phyloP scores from a whole-genome alignment of 2,113 vertebrate species.

The Chloroceryle aenea region DNA sequence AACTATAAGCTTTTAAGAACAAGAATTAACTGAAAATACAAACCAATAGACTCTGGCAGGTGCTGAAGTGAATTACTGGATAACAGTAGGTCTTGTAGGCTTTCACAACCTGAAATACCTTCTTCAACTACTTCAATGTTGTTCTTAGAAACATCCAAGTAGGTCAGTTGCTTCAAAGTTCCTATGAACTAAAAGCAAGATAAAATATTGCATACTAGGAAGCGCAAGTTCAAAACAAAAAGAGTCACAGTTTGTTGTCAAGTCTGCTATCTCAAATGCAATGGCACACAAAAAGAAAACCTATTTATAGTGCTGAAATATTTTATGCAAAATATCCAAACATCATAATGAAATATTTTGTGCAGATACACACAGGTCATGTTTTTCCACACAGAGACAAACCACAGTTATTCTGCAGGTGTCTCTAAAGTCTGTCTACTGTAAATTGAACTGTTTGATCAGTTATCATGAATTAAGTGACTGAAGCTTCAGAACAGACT shows the following conservation, averaged over 20 bases:
- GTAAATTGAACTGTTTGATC: rapidly evolving
- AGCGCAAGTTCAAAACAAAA: neutral
- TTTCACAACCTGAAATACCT: conserved; percentile 94
- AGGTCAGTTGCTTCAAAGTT: conserved; percentile 90
- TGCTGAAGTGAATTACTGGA: conserved; percentile 96
- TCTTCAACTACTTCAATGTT: conserved; percentile 94
- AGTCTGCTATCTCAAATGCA: neutral
- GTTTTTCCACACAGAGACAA: neutral
- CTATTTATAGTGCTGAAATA: neutral
- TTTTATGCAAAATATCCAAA: neutral
- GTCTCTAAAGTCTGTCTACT: neutral
- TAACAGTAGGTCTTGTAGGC: conserved; percentile 90
- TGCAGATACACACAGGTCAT: neutral
- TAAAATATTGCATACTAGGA: conserved; percentile 29
- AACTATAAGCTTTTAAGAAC: neutral
- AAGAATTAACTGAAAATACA: conserved; percentile 63
- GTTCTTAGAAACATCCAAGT: conserved; percentile 98
- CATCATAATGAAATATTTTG: neutral
- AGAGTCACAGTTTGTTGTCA: too few species aligned
- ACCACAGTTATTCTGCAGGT: neutral
- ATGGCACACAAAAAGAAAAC: neutral
- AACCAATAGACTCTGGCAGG: conserved; percentile 93
- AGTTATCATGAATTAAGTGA: rapidly evolving
- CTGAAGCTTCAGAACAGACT: neutral
- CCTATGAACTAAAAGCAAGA: conserved; percentile 86